Evolutionary conservation across 2,113 vertebrate genomes (phyloP), one percentile per base, ranked within the genome.

Genomic region (Apistogramma diplotaenia): DNA sequence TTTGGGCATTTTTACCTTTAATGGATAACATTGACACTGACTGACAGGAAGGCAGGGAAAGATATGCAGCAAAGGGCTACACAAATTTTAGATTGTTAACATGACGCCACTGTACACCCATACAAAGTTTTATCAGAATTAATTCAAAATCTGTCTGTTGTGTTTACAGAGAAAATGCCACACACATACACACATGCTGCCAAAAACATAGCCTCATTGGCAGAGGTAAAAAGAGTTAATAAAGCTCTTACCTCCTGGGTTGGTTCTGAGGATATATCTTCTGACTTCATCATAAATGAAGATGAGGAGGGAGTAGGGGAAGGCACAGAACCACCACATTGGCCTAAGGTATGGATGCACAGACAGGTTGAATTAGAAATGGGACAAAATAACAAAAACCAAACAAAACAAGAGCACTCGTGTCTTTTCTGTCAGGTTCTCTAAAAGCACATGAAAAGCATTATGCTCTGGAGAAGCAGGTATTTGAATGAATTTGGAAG

Each of bases 291-390:
- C 96, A 10, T 96, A 96, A 58, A 96, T 27, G 86, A 96, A 96
- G 89, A 96, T 96, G 75, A 96, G 85, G 21, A 96, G 89, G 56
- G 94, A 94, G 81, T 96, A 96, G 21, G 95, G 95, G 89, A 96
- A 94, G 84, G 94, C 95, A 78, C 96, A 96, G 92, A 96, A 96
- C 96, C 96, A 96, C 96, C 96, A 96, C 10, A 57, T 77, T 60
- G 95, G 95, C 78, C 95, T 96, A 55, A 84, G 15, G 85, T 61
- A 60, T 3, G 27, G 57, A 79, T 2, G 19, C 31, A 89, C 3
- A 72, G 55, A 85, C 4, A 65, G n/a, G 54, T 10, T 27, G 19
- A 87, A 16, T 77, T n/a, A 78, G 18, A 58, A 21, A 15, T 33
- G 5, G 40, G 21, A 67, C 25, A 16, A 6, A 16, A 31, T n/a